Base-by-base conservation (phyloP, 2,888 invertebrate species). In the Choristoneura rosaceana region DNA sequence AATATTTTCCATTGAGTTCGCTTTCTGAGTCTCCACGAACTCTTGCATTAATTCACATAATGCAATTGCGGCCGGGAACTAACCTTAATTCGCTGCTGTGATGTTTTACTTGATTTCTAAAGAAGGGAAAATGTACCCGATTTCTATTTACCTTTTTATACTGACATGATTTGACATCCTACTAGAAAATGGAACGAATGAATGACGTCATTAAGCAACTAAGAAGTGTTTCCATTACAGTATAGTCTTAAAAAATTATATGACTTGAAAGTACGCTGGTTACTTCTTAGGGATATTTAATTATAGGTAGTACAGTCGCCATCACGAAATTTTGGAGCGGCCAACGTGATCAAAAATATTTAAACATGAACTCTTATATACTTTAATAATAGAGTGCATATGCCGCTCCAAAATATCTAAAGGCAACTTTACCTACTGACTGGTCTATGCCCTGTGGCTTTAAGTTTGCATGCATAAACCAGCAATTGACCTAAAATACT, bases 31-130 rank as follows among this genome's bases (percentile, higher is more conserved):
- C 78, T 77, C 70, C 59, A 74, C 75, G 76, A 78, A 76, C 74
- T 74, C 77, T 79, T 55, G 78, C 78, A 82, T 83, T 80, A 79
- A 84, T 80, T 77, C 78, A 58, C 76, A 76, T 80, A 77, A 69
- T 74, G 73, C 67, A 66, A 78, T 65, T 77, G 77, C 76, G 74
- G 71, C 74, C 74, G 67, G 70, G 63, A 64, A 62, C 70, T 77
- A 70, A 63, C 76, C 81, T 78, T 76, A 78, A 81, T 79, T 78
- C 52, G 69, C 61, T 66, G 62, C 71, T 73, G 74, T 68, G 74
- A 75, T 73, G 77, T 82, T 81, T 78, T 79, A 78, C 76, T 79
- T 81, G 76, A 74, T 75, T 62, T 25, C 52, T 17, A 33, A 64
- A 69, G 59, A 69, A 69, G 69, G 73, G 65, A 66, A 73, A 66